Percentiles rank a stretch among this genome's conserved stretches.
Evolutionary conservation across 2,113 vertebrate species (phyloP).

Genomic region (Origma solitaria): DNA sequence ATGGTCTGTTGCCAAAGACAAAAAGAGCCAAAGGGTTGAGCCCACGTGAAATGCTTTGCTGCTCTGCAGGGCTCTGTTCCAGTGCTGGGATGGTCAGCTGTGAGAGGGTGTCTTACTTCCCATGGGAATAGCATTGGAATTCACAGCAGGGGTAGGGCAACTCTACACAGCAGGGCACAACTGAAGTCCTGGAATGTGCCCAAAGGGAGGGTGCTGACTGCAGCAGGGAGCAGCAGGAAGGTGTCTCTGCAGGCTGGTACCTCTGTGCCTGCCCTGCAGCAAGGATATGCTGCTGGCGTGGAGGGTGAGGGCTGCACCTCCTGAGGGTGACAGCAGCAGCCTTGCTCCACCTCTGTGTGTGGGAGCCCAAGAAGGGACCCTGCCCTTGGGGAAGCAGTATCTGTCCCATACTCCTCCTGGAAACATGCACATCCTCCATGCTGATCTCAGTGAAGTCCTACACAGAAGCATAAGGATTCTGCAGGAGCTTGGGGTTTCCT

Average conservation of each 20-base stretch:
- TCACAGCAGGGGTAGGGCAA: background rate
- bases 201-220: background rate
- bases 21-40: background rate
- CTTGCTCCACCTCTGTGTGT: background rate
- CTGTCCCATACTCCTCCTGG: background rate
- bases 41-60: background rate
- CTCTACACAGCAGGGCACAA: background rate
- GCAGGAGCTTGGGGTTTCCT: background rate
- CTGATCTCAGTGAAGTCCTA: background rate
- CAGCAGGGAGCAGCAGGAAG: background rate
- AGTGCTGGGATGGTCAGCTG: background rate
- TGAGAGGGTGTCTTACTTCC: background rate
- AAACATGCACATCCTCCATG: background rate
- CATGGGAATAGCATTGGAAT: background rate
- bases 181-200: background rate
- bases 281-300: fast-evolving
- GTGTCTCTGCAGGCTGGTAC: background rate
- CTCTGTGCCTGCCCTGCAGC: background rate
- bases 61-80: background rate
- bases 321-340: background rate
- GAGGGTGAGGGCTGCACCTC: background rate
- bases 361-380: background rate
- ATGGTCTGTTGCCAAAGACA: background rate
- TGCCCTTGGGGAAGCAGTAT: background rate
- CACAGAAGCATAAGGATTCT: background rate